Base-by-base conservation (phyloP, 2,888 invertebrate genomes). In the Drosophila parthenogenetica region DNA sequence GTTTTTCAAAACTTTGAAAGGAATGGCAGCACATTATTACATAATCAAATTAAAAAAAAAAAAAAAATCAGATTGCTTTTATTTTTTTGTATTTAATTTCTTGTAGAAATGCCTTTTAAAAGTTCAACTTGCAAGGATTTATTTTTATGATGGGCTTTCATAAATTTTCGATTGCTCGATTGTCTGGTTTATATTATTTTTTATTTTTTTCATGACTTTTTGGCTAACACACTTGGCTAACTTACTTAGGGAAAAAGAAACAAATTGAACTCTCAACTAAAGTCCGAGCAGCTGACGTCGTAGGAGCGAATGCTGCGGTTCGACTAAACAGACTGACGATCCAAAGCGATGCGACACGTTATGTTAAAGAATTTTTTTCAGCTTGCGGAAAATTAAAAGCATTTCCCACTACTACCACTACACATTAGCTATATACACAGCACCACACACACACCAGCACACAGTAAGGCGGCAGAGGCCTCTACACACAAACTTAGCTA, bases 241-340 rank as follows among this genome's bases (percentile, higher is more conserved):
- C 92, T 92, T 92, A 92, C 92, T 92, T 92, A 91, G 90, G 92
- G 91, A 91, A 92, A 92, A 92, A 92, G 90, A 91, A 91, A 91
- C 91, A 91, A 91, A 90, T 91, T 90, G 87, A 91, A 91, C 89
- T 91, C 91, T 91, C 91, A 90, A 91, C 90, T 90, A 89, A 91
- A 91, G 91, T 92, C 92, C 92, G 92, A 91, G 91, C 92, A 92
- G 92, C 92, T 92, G 92, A 92, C 92, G 92, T 92, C 89, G 92
- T 92, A 91, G 92, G 91, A 91, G 91, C 91, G 92, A 91, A 92
- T 92, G 92, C 92, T 92, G 92, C 92, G 92, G 92, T 92, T 92
- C 91, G 92, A 92, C 92, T 92, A 92, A 92, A 91, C 91, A 92
- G 91, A 92, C 92, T 92, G 91, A 91, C 91, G 92, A 90, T 90